Percentiles rank a stretch among this genome's conserved stretches.
Evolutionary conservation across 2,113 vertebrate genomes (phyloP).

Genomic region (Penelope pileata): DNA sequence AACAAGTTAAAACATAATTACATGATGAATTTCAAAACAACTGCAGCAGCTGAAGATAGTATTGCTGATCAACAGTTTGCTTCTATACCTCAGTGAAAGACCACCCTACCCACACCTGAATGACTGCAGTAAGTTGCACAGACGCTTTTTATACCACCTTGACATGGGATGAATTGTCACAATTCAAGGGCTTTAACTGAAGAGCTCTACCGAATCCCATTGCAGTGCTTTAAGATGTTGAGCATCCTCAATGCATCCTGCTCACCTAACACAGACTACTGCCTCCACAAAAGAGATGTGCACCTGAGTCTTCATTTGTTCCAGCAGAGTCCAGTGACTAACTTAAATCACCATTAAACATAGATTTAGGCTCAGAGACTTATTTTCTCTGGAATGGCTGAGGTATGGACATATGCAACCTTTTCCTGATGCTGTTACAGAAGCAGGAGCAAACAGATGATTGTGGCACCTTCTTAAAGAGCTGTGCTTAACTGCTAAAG

Average conservation of each 20-base stretch:
- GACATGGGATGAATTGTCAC: neutral
- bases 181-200: neutral
- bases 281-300: accelerated
- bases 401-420: neutral
- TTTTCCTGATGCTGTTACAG: neutral
- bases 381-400: neutral
- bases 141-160: neutral
- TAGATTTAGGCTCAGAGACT: neutral
- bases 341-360: neutral
- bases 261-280: neutral
- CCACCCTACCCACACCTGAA: neutral
- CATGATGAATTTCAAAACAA: neutral
- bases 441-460: neutral
- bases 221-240: neutral
- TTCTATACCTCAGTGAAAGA: neutral
- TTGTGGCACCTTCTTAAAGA: neutral
- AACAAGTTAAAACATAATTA: neutral
- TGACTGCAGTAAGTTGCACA: neutral
- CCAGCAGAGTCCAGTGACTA: neutral
- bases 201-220: neutral
- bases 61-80: neutral
- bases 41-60: neutral
- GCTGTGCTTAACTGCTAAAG: neutral
- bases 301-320: neutral
- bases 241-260: neutral